phyloP scores from a whole-genome alignment of 2,888 invertebrate genomes.

The Timema podura region DNA sequence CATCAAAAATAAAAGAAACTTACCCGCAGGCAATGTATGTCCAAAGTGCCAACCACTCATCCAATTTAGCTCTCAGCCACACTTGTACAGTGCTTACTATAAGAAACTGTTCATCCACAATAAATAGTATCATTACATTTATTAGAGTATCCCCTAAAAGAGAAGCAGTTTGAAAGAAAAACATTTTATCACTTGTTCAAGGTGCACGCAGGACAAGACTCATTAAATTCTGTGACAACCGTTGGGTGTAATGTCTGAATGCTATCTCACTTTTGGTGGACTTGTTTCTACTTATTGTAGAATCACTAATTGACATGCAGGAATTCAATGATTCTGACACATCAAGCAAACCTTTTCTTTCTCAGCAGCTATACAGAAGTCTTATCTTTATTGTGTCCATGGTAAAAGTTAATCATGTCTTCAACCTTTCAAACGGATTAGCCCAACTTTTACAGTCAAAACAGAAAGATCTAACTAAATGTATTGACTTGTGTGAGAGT shows the following conservation, averaged over 20 bases:
- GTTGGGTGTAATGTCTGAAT: not conserved
- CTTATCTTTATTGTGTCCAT: not conserved
- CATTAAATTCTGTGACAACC: not conserved
- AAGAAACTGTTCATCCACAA: slow-evolving; percentile 8
- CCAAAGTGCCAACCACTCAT: not conserved
- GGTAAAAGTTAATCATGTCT: not conserved
- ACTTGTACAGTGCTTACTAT: not conserved
- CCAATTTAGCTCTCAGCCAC: not conserved
- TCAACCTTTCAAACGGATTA: slow-evolving; percentile 2
- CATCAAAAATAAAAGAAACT: slow-evolving; percentile 1
- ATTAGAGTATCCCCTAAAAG: not conserved
- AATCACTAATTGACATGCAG: not conserved
- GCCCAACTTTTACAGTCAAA: slow-evolving; percentile 4
- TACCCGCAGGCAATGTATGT: not conserved
- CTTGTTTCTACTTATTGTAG: not conserved
- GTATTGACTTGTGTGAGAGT: slow-evolving; percentile 13
- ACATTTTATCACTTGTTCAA: not conserved
- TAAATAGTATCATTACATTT: slow-evolving; percentile 8
- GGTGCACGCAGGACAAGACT: not conserved
- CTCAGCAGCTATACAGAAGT: not conserved
- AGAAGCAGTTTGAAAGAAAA: not conserved
- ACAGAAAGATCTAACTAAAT: slow-evolving; percentile 5
- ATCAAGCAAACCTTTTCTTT: not conserved
- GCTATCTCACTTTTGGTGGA: too few relatives aligned
- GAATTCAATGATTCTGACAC: slow-evolving; percentile 6